phyloP scores from a whole-genome alignment of 2,888 invertebrate species.

The Habroteleia sp. region DNA sequence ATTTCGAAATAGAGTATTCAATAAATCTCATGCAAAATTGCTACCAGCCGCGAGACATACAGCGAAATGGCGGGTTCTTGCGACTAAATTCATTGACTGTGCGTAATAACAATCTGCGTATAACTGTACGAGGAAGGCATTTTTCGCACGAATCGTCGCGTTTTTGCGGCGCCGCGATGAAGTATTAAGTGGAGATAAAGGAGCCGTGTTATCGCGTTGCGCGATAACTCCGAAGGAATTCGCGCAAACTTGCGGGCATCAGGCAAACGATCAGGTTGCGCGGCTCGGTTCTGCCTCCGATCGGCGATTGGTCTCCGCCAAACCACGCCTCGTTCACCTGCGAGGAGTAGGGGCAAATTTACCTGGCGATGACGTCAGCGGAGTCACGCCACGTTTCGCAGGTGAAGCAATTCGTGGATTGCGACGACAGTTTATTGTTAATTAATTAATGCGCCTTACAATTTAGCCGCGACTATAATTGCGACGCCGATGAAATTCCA shows the following conservation, averaged over 20 bases:
- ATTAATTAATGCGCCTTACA: constrained; percentile 7
- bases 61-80: constrained; percentile 51
- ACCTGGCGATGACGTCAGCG: constrained; percentile 73
- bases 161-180: constrained; percentile 21
- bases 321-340: constrained; percentile 78
- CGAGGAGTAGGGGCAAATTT: constrained; percentile 67
- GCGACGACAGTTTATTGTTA: constrained; percentile 18
- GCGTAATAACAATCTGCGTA: constrained; percentile 6
- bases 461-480: constrained; percentile 4
- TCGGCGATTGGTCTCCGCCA: constrained; percentile 75
- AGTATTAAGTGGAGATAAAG: constrained; percentile 28
- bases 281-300: constrained; percentile 76
- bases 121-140: constrained; percentile 21
- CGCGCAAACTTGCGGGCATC: constrained; percentile 68
- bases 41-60: constrained; percentile 25
- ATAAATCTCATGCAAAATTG: constrained; percentile 19
- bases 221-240: constrained; percentile 59
- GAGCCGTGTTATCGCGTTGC: constrained; percentile 20
- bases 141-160: constrained; percentile 54
- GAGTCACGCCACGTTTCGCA: constrained; percentile 72
- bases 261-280: constrained; percentile 73
- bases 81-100: constrained; percentile 26
- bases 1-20: too few species aligned
- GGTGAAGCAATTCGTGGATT: constrained; percentile 65
- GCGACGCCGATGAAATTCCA: too few species aligned